Evolutionary conservation across 2,797 vertebrate genomes (phyloP).

Genomic region (Euthynnus affinis): DNA sequence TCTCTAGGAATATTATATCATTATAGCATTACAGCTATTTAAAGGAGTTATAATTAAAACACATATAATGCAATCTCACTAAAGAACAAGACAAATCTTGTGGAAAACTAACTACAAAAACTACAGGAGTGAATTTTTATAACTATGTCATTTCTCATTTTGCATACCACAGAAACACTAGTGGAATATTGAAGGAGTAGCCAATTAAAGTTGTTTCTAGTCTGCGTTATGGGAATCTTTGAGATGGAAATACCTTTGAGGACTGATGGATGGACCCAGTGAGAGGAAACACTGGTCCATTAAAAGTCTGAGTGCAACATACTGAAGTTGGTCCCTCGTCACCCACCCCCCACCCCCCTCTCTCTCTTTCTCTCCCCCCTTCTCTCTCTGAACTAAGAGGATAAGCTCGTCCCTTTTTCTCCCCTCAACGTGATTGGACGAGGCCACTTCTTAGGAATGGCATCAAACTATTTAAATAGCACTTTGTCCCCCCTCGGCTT

Average conservation of each 20-base stretch:
- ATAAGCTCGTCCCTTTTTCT: slow-evolving; percentile 88
- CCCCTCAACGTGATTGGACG: slow-evolving; percentile 89
- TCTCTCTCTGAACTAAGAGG: slow-evolving; percentile 74
- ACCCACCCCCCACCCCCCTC: slow-evolving; percentile 37
- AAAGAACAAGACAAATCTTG: not conserved
- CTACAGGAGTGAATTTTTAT: not conserved
- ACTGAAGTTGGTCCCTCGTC: slow-evolving; percentile 63
- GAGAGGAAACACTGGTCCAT: slow-evolving; percentile 79
- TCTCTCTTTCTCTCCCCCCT: slow-evolving; percentile 54
- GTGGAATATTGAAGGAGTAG: not conserved
- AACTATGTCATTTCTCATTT: not conserved
- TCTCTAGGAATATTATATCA: not conserved
- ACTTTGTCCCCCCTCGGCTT: slow-evolving; percentile 81
- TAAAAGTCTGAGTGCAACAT: slow-evolving; percentile 71
- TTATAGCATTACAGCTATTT: not conserved
- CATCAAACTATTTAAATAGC: slow-evolving; percentile 93
- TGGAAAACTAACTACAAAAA: not conserved
- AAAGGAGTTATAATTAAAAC: too few relatives aligned
- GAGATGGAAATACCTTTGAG: slow-evolving; percentile 37
- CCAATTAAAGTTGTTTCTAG: not conserved
- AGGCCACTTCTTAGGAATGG: slow-evolving; percentile 88
- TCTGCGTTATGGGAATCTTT: not conserved
- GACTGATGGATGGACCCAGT: slow-evolving; percentile 66
- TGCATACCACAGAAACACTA: not conserved
- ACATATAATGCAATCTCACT: not conserved